phyloP scores from a whole-genome alignment of 2,113 vertebrate genomes.

The Neogale vison region DNA sequence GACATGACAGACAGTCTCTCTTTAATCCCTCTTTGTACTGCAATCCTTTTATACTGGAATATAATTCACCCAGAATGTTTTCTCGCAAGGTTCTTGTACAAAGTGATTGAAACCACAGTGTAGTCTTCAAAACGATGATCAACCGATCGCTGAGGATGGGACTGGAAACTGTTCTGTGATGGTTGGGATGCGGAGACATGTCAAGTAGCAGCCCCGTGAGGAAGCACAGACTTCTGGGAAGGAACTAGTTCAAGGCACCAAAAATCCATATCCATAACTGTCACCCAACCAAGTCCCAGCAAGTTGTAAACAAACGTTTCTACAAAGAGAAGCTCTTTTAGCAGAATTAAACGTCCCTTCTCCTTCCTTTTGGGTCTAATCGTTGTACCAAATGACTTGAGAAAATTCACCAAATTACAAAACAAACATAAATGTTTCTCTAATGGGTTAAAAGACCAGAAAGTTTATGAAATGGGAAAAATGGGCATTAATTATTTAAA shows the following conservation, averaged over 20 bases:
- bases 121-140: neutral
- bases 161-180: neutral
- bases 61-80: neutral
- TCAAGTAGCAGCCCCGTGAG: neutral
- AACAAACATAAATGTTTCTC: neutral
- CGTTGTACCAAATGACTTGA: neutral
- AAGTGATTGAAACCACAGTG: neutral
- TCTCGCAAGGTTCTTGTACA: neutral
- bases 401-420: neutral
- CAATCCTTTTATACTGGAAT: neutral
- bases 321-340: neutral
- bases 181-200: neutral
- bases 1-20: neutral
- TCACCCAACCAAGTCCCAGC: neutral
- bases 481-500: neutral
- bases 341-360: neutral
- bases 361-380: neutral
- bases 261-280: neutral
- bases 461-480: constrained; percentile 17
- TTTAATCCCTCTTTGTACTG: neutral
- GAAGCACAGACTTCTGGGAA: neutral
- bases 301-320: neutral
- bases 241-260: neutral
- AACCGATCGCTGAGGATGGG: neutral
- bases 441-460: neutral